Evolutionary conservation across 2,797 vertebrate genomes (phyloP).

Genomic region (Halcyon smyrnensis): DNA sequence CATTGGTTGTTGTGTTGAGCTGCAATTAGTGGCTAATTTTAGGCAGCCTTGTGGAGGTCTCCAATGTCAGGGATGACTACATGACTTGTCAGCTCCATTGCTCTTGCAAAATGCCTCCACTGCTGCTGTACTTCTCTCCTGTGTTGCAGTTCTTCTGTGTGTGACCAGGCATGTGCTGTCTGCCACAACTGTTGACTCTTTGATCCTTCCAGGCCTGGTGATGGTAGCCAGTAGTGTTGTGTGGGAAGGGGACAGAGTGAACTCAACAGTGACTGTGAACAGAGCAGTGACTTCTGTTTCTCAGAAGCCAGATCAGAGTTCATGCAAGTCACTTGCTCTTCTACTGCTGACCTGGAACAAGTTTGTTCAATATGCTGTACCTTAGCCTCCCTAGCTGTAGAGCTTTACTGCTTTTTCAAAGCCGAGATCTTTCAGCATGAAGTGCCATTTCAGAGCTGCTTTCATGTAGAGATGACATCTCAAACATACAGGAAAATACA

Average conservation of each 20-base stretch:
- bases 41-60: background rate
- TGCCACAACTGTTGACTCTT: background rate
- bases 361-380: background rate
- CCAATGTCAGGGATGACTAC: background rate
- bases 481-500: background rate
- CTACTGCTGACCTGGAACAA: background rate
- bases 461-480: background rate
- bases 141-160: background rate
- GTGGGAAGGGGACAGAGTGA: background rate
- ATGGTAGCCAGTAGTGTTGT: background rate
- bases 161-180: background rate
- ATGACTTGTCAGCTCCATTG: background rate
- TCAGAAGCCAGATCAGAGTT: background rate
- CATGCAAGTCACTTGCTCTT: background rate
- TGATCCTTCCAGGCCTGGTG: background rate
- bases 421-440: background rate
- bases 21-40: background rate
- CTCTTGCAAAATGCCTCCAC: background rate
- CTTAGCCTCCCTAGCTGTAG: background rate
- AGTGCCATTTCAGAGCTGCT: background rate
- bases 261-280: background rate
- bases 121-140: background rate
- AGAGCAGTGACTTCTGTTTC: background rate
- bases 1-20: background rate
- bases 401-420: background rate